Conservation (phyloP, 2,888 invertebrate genomes). For the Acrobasis consociella region DNA sequence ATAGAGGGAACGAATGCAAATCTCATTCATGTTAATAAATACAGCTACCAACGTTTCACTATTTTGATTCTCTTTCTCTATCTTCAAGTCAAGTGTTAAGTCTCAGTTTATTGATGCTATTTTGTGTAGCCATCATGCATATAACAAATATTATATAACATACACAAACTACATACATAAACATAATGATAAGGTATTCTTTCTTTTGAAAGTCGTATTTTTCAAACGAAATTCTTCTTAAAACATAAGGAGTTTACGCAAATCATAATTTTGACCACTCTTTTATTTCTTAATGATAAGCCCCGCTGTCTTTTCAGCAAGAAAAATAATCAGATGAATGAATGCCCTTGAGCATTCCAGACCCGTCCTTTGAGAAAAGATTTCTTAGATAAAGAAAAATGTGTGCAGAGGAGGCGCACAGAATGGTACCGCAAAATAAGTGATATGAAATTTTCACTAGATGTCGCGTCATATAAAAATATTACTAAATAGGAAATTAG, state of each 20-base stretch:
- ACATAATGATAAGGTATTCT: constrained; percentile 19
- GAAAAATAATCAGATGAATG: constrained; percentile 70
- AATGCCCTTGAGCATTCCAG: constrained; percentile 67
- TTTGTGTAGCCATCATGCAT: too few relatives aligned
- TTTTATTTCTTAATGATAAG: constrained; percentile 59
- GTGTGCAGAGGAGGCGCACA: constrained; percentile 49
- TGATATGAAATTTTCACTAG: too few relatives aligned
- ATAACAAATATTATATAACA: too few relatives aligned
- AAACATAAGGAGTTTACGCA: constrained; percentile 6
- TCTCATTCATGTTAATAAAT: too few relatives aligned
- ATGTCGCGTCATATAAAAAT: too few relatives aligned
- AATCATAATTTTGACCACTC: constrained; percentile 37
- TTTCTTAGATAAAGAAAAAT: constrained; percentile 66
- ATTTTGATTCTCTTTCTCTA: too few relatives aligned
- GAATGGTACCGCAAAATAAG: constrained; percentile 54
- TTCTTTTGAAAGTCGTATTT: background rate
- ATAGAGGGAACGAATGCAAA: too few relatives aligned
- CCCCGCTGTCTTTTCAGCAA: constrained; percentile 54
- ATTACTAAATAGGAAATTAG: too few relatives aligned
- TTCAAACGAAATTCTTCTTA: constrained; percentile 14
- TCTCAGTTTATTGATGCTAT: too few relatives aligned
- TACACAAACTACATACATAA: too few relatives aligned
- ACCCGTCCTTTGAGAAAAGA: constrained; percentile 67
- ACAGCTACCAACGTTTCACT: too few relatives aligned
- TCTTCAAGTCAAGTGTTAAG: too few relatives aligned